These are phyloP conservation scores for Pipistrellus pygmaeus DNA, from an alignment of 2,797 vertebrate genomes.

Conservation along the genomic window DNA sequence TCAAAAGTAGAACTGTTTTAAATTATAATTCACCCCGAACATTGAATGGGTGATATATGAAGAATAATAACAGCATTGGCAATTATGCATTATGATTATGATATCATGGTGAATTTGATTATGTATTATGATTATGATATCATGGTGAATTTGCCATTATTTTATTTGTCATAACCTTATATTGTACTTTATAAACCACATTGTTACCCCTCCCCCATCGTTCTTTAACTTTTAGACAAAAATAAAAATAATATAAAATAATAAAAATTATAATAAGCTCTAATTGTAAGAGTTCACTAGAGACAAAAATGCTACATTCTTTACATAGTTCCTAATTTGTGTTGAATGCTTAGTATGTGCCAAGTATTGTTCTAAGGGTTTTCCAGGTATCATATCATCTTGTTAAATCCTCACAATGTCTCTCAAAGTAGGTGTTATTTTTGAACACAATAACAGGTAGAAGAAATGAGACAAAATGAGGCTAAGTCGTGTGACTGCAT, in stretches of 20 bases:
- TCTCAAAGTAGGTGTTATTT: neutral
- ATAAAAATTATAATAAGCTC: neutral
- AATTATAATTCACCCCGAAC: no score
- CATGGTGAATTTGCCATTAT: neutral
- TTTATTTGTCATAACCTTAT: neutral
- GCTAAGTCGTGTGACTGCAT: neutral
- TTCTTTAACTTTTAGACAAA: neutral
- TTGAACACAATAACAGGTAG: neutral
- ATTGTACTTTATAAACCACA: neutral
- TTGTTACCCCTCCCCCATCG: neutral
- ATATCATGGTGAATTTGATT: neutral
- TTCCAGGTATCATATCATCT: neutral
- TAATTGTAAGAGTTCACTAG: neutral
- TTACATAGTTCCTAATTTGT: neutral
- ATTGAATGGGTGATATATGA: neutral
- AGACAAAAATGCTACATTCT: neutral
- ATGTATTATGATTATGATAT: neutral
- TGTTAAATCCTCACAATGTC: neutral
- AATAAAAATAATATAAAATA: neutral
- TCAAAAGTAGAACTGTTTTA: no score
- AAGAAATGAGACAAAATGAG: neutral
- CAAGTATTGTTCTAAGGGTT: neutral
- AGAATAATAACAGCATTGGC: neutral
- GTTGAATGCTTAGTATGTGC: neutral
- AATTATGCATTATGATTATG: neutral